These are phyloP conservation scores for Heteropelma amictum DNA, from an alignment of 2,888 invertebrate genomes.

Conservation along the genomic window DNA sequence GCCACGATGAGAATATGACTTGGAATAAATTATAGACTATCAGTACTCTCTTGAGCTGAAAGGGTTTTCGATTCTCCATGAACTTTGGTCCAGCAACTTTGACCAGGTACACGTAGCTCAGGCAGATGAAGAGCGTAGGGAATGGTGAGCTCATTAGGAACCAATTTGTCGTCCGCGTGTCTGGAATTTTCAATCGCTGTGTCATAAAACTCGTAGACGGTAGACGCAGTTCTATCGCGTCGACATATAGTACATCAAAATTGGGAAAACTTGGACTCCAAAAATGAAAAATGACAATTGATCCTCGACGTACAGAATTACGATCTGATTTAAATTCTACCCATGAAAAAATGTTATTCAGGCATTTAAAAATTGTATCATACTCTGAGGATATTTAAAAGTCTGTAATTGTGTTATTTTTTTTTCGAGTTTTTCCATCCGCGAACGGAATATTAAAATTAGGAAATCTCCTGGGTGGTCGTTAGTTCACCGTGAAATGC, in stretches of 20 bases:
- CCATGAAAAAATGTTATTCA: no score
- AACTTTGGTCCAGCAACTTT: conserved; percentile 92
- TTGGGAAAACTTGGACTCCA: not conserved
- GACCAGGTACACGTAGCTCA: conserved; percentile 93
- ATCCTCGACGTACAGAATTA: no score
- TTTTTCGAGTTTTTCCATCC: no score
- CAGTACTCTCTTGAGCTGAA: conserved; percentile 87
- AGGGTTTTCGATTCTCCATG: conserved; percentile 95
- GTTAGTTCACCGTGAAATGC: conserved; percentile 32
- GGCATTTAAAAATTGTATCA: no score
- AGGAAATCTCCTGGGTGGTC: conserved; percentile 18
- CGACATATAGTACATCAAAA: not conserved
- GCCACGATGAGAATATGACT: conserved; percentile 93
- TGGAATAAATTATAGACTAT: conserved; percentile 92
- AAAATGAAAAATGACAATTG: not conserved
- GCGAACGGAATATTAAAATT: not conserved
- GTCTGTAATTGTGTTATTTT: no score
- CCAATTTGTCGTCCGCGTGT: conserved; percentile 93
- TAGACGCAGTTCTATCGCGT: not conserved
- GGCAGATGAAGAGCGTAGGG: conserved; percentile 93
- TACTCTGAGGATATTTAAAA: no score
- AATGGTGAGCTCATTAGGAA: conserved; percentile 96
- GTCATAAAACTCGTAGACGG: conserved; percentile 14
- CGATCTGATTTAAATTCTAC: no score
- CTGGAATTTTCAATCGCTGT: conserved; percentile 78